phyloP scores from a whole-genome alignment of 2,797 vertebrate species.

The Pempheris klunzingeri region DNA sequence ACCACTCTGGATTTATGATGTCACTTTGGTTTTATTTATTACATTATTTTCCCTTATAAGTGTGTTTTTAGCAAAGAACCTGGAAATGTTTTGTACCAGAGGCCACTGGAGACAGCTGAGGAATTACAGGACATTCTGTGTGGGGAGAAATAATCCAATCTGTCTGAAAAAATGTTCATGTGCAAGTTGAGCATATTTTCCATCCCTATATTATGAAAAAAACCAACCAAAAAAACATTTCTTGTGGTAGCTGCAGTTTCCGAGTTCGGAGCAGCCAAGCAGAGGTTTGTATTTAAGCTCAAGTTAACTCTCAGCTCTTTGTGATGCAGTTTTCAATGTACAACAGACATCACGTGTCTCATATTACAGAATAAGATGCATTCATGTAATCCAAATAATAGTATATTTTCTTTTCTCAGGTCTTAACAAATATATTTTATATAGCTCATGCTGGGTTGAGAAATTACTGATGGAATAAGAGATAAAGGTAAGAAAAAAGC shows the following conservation, averaged over 20 bases:
- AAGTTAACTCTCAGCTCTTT: slow-evolving; percentile 14
- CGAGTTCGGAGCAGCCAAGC: slow-evolving; percentile 18
- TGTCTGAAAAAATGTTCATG: slow-evolving; percentile 34
- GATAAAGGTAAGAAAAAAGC: neutral
- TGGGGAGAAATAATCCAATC: slow-evolving; percentile 46
- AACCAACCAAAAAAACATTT: slow-evolving; percentile 45
- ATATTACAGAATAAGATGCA: neutral
- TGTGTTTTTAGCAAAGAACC: slow-evolving; percentile 21
- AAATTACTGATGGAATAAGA: neutral
- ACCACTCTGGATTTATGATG: slow-evolving; percentile 66
- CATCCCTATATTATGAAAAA: slow-evolving; percentile 41
- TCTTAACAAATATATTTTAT: slow-evolving; percentile 1
- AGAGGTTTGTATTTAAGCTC: slow-evolving; percentile 42
- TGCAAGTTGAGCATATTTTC: slow-evolving; percentile 57
- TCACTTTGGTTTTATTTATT: slow-evolving; percentile 27
- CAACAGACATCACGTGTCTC: slow-evolving; percentile 11
- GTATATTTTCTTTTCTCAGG: neutral
- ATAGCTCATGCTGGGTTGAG: neutral
- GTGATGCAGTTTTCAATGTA: slow-evolving; percentile 11
- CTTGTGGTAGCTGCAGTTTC: slow-evolving; percentile 59
- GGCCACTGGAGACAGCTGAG: neutral
- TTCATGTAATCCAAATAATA: neutral
- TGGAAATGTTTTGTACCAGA: slow-evolving; percentile 24
- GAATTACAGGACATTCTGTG: slow-evolving; percentile 28
- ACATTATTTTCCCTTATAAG: slow-evolving; percentile 4